Evolutionary conservation across 2,888 invertebrate genomes (phyloP), one percentile per base, ranked within the genome.

Genomic region (Pasiphila rectangulata): DNA sequence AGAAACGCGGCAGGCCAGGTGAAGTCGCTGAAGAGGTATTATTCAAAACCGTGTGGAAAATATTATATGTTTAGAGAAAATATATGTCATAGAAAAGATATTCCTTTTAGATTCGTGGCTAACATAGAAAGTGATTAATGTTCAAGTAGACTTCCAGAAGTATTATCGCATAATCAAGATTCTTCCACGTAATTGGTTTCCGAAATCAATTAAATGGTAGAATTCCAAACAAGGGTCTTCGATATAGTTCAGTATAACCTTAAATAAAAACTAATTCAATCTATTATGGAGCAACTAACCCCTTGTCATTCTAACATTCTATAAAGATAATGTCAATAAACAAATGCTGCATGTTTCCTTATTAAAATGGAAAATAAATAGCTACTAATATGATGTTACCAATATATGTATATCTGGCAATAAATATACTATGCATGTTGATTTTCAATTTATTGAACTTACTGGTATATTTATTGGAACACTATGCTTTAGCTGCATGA

Each of bases 1-100:
- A 91, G 91, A 90, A 91, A 90, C 91, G 91, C 86, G 91, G 91
- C 87, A 94, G 95, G 83, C 94, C 94, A 79, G 95, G 95, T 85
- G 94, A 93, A 92, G 91, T 95, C 90, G 76, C 92, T 90, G 94
- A 94, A 87, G 95, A 93, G 93, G 87, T 85, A 88, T 75, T 40
- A 40, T 41, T 44, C 66, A 72, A 69, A 75, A 56, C 44, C 20
- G 84, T 86, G 87, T 86, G 86, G 63, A 79, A 76, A 66, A 70
- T 85, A 83, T n/a, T n/a, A n/a, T 77, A 79, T 86, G 86, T 86
- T 81, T 85, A 85, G 82, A 79, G 51, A 61, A 73, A 71, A 64
- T 75, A 75, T 72, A 80, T 86, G 84, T 84, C 56, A 76, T 82
- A 85, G 78, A 81, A 57, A 69, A 67, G 64, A 68, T 63, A 59